Conservation (phyloP, 2,113 vertebrate species). For the cat (Felis catus) region DNA sequence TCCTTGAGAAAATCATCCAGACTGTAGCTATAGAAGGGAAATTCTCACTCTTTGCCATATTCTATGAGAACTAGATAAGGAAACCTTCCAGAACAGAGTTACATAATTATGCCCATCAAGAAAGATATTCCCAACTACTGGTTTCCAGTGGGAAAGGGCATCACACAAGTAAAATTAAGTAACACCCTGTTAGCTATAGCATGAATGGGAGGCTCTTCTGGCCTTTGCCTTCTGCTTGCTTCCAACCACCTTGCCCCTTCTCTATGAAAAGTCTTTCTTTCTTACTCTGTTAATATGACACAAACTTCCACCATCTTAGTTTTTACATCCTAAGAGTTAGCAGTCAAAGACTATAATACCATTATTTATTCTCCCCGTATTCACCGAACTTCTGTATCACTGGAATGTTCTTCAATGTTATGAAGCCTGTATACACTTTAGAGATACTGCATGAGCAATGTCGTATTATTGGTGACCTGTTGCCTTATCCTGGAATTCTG, state of each 20-base stretch:
- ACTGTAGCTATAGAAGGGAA: background rate
- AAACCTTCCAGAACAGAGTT: background rate
- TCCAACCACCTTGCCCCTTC: background rate
- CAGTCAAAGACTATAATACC: background rate
- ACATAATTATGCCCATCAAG: background rate
- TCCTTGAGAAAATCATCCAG: background rate
- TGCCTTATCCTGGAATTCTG: background rate
- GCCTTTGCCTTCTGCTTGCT: background rate
- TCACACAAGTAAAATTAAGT: background rate
- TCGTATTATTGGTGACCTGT: background rate
- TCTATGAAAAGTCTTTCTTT: background rate
- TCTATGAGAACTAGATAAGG: background rate
- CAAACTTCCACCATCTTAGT: background rate
- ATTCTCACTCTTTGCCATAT: background rate
- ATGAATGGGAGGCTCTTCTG: background rate
- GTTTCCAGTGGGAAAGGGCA: background rate
- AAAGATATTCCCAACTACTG: background rate
- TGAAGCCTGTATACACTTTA: background rate
- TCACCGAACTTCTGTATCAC: background rate
- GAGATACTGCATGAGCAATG: background rate
- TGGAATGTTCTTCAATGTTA: background rate
- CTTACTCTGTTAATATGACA: background rate
- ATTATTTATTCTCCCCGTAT: background rate
- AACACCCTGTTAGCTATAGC: background rate
- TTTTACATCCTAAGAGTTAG: background rate